Evolutionary conservation across 2,113 vertebrate genomes (phyloP).

Genomic region (Larimichthys polyactis): DNA sequence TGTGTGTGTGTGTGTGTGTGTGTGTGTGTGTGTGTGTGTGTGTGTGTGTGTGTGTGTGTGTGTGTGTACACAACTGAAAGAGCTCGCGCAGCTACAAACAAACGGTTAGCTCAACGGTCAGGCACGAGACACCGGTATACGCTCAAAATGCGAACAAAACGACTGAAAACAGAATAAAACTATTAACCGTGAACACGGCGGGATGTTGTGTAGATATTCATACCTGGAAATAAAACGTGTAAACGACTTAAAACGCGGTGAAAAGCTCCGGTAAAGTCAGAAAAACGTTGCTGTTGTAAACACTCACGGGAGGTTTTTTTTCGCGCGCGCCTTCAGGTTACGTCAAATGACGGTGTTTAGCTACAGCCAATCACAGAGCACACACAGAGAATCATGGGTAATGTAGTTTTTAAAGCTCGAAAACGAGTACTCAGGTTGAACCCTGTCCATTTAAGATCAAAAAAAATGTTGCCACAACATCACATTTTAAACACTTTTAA

Average conservation of each 20-base stretch:
- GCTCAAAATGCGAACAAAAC: neutral
- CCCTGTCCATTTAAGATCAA: neutral
- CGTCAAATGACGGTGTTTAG: slow-evolving; percentile 15
- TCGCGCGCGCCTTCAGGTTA: slow-evolving; percentile 63
- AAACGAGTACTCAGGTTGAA: neutral
- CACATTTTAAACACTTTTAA: neutral
- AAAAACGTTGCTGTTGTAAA: neutral
- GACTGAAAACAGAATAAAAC: rapidly evolving
- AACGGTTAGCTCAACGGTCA: slow-evolving; percentile 10
- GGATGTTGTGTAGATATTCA: rapidly evolving
- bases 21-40: too few relatives aligned
- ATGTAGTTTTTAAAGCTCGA: slow-evolving; percentile 45
- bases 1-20: too few relatives aligned
- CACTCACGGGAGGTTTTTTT: slow-evolving; percentile 34
- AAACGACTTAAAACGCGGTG: neutral
- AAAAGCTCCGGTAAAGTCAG: neutral
- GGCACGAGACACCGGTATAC: neutral
- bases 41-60: too few relatives aligned
- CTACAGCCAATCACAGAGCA: slow-evolving; percentile 48
- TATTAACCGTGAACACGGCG: neutral
- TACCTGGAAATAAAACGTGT: neutral
- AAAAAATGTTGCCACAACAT: neutral
- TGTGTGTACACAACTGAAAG: too few relatives aligned
- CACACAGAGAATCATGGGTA: slow-evolving; percentile 46
- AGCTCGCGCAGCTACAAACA: neutral